Conservation (phyloP, 2,113 vertebrate genomes). For the Saguinus midas region DNA sequence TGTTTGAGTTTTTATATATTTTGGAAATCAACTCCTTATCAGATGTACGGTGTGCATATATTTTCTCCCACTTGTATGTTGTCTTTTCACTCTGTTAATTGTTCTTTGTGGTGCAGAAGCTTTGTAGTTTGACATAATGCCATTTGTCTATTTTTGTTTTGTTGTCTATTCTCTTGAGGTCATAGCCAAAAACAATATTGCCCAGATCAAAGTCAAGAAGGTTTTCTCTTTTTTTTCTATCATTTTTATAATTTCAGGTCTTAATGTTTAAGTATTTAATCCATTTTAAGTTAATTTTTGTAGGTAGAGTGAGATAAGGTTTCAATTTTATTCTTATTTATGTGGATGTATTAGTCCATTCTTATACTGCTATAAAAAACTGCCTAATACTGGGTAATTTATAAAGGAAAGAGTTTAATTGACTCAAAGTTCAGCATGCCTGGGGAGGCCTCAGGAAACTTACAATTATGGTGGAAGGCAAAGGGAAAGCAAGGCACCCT, state of each 20-base stretch:
- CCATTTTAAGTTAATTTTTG: not conserved
- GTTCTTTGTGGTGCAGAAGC: not conserved
- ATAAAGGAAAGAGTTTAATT: too few relatives aligned
- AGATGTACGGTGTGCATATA: not conserved
- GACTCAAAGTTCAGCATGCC: too few relatives aligned
- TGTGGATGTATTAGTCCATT: not conserved
- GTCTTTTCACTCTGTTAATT: not conserved
- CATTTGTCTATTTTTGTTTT: not conserved
- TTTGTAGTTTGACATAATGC: not conserved
- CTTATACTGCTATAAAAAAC: too few relatives aligned
- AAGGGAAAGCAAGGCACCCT: too few relatives aligned
- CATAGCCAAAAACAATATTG: not conserved
- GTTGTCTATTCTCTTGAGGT: not conserved
- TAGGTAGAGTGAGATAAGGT: not conserved
- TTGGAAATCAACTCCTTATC: not conserved
- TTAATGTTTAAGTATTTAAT: not conserved
- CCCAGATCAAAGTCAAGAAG: not conserved
- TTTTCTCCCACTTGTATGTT: not conserved
- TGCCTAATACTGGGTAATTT: too few relatives aligned
- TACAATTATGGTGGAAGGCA: too few relatives aligned
- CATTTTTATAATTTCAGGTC: not conserved
- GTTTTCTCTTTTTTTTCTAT: not conserved
- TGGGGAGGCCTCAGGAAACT: too few relatives aligned
- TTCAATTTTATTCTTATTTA: not conserved
- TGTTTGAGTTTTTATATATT: not conserved